Percentiles rank a stretch among this genome's conserved stretches.
phyloP scores from a whole-genome alignment of 53 echinoderm and acorn worm genomes.

The Mesocentrotus franciscanus region DNA sequence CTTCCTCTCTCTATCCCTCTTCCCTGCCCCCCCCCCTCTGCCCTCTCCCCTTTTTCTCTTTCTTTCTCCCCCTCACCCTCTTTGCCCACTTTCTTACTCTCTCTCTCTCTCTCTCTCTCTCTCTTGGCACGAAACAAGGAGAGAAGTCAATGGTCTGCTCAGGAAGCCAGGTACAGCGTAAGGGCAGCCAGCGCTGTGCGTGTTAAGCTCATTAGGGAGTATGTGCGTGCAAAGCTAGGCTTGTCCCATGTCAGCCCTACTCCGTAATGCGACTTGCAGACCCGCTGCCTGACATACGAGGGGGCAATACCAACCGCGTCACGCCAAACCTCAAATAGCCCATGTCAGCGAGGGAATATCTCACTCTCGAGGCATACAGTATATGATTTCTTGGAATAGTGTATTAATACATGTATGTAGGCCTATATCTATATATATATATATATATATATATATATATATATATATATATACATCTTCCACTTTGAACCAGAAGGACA shows the following conservation, averaged over 20 bases:
- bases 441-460: no score
- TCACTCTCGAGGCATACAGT: conserved; percentile 1
- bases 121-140: neutral
- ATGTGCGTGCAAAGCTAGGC: conserved; percentile 62
- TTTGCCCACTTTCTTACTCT: neutral
- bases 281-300: conserved; percentile 18
- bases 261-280: conserved; percentile 55
- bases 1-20: neutral
- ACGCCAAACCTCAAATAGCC: conserved; percentile 30
- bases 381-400: neutral
- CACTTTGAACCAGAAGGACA: no score
- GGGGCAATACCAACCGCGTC: conserved; percentile 14
- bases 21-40: neutral
- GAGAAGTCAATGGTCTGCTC: conserved; percentile 23
- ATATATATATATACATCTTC: no score
- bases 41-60: neutral
- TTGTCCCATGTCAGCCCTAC: conserved; percentile 37
- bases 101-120: neutral
- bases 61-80: neutral
- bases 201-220: conserved; percentile 60
- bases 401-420: neutral
- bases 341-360: conserved; percentile 9
- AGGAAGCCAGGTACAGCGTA: conserved; percentile 28
- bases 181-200: conserved; percentile 23
- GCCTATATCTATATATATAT: no score